Conservation (phyloP, 1,140 invertebrate genomes). For the Lanistes nyassanus region DNA sequence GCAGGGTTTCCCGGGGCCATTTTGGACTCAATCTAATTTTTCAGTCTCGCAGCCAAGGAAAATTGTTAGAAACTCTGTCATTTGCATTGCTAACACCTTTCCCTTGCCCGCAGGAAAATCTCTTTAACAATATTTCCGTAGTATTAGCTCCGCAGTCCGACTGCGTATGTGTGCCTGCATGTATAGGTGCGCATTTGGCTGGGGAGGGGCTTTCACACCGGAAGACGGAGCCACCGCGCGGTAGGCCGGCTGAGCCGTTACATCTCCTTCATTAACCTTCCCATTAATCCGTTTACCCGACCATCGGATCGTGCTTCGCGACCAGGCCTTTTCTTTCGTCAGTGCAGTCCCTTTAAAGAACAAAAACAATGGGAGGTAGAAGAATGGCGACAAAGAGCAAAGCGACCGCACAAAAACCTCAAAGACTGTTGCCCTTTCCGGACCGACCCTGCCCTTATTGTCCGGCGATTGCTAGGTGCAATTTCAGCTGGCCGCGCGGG, state of each 20-base stretch:
- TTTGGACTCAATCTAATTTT: slow-evolving; percentile 22
- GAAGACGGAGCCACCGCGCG: too few species aligned
- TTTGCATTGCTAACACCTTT: slow-evolving; percentile 21
- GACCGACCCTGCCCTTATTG: too few species aligned
- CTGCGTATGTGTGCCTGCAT: not conserved
- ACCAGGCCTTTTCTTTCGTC: too few species aligned
- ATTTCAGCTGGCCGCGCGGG: too few species aligned
- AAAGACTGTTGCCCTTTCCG: too few species aligned
- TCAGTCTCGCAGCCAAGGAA: slow-evolving; percentile 10
- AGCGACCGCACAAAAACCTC: too few species aligned
- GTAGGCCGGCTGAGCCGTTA: not conserved
- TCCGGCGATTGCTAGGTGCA: too few species aligned
- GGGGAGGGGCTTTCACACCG: not conserved
- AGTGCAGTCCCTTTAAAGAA: too few species aligned
- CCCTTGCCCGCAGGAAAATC: not conserved
- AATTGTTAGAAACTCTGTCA: slow-evolving; percentile 23
- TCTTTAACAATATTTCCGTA: slow-evolving; percentile 11
- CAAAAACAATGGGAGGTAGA: too few species aligned
- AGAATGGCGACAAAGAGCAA: too few species aligned
- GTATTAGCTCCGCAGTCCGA: not conserved
- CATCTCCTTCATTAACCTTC: not conserved
- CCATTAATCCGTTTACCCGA: not conserved
- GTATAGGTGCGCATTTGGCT: not conserved
- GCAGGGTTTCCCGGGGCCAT: slow-evolving; percentile 10
- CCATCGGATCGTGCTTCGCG: too few species aligned